phyloP scores from a whole-genome alignment of 2,797 vertebrate genomes.

The Acanthurus leucopareius region DNA sequence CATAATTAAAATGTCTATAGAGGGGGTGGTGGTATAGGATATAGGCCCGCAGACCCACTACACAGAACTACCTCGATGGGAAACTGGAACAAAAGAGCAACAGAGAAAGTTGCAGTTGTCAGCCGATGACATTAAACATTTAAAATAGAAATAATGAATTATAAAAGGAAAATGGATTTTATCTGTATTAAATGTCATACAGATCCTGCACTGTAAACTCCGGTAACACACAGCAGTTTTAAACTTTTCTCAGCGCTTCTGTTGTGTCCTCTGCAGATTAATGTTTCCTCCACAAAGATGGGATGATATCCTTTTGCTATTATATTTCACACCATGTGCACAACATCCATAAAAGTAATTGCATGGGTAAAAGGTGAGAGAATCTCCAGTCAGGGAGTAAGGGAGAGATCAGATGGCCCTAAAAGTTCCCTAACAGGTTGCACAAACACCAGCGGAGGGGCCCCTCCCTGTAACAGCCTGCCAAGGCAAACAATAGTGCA shows the following conservation, averaged over 20 bases:
- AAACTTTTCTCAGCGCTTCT: conserved; percentile 3
- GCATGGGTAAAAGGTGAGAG: conserved; percentile 64
- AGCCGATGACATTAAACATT: neutral
- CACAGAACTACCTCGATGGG: conserved; percentile 8
- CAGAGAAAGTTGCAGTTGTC: conserved; percentile 22
- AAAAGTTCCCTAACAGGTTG: conserved; percentile 89
- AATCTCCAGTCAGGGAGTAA: conserved; percentile 57
- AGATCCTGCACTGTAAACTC: neutral
- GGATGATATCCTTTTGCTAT: conserved; percentile 4
- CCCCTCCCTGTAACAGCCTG: conserved; percentile 87
- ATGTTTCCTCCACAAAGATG: neutral
- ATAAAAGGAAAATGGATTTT: neutral
- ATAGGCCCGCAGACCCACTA: conserved; percentile 45
- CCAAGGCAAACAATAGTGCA: conserved; percentile 89
- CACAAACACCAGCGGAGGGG: conserved; percentile 81
- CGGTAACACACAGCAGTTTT: neutral
- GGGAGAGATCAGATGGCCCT: conserved; percentile 80
- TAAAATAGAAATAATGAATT: conserved; percentile 7
- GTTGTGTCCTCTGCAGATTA: conserved; percentile 3
- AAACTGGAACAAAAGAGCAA: conserved; percentile 38
- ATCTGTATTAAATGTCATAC: conserved; percentile 2
- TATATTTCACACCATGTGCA: conserved; percentile 6
- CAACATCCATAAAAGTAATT: conserved; percentile 42
- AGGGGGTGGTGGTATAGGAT: conserved; percentile 67
- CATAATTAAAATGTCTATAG: conserved; percentile 83